Evolutionary conservation across 2,888 invertebrate genomes (phyloP).

Genomic region (Eupithecia insigniata): DNA sequence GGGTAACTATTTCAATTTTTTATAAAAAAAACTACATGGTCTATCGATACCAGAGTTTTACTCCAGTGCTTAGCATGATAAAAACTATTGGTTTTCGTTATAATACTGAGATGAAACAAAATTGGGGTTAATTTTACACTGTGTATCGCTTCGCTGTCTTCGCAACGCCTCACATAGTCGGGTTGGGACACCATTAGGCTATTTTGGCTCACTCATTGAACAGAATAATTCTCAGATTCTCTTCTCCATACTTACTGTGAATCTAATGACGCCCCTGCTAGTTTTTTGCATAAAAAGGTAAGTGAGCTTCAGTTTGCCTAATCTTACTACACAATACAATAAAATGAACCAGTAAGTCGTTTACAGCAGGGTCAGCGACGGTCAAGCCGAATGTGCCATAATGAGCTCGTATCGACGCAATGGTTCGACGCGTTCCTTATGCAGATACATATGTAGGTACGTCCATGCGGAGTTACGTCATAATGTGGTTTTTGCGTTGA

Average conservation of each 20-base stretch:
- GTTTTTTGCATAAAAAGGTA: neutral
- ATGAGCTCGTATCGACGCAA: slow-evolving; percentile 15
- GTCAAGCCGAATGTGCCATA: slow-evolving; percentile 20
- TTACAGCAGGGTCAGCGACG: slow-evolving; percentile 10
- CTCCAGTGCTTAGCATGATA: too few relatives aligned
- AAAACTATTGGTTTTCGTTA: too few relatives aligned
- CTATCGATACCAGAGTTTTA: too few relatives aligned
- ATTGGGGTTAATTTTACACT: too few relatives aligned
- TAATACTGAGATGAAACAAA: too few relatives aligned
- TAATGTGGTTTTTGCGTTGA: slow-evolving; percentile 8
- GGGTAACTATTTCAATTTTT: too few relatives aligned
- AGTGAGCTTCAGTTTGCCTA: neutral
- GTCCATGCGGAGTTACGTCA: slow-evolving; percentile 24
- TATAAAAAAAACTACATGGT: too few relatives aligned
- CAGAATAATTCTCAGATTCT: too few relatives aligned
- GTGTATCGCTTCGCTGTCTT: neutral
- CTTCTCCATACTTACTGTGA: too few relatives aligned
- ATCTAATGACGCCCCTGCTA: neutral
- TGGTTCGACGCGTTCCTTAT: neutral
- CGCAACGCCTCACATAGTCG: neutral
- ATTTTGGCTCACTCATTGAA: too few relatives aligned
- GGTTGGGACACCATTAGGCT: neutral
- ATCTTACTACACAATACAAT: neutral
- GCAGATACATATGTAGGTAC: neutral
- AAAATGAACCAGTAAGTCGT: neutral